Conservation (phyloP, 2,888 invertebrate genomes). For the Gymnoscelis rufifasciata region DNA sequence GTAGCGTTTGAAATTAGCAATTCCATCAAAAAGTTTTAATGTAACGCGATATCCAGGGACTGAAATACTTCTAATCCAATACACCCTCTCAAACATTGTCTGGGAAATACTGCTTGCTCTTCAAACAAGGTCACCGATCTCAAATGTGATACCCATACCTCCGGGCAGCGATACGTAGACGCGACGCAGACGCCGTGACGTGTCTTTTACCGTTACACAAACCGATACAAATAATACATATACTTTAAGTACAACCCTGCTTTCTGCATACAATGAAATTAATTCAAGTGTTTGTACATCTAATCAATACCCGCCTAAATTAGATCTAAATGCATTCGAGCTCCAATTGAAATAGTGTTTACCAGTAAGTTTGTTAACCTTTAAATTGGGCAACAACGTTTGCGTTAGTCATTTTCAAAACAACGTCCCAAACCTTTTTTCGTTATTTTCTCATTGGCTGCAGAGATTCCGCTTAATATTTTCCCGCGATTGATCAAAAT, state of each 20-base stretch:
- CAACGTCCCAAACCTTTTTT: not conserved
- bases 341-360: conserved; percentile 4
- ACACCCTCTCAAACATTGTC: conserved; percentile 3
- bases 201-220: conserved; percentile 46
- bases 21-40: not conserved
- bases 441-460: not conserved
- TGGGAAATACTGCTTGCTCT: conserved; percentile 20
- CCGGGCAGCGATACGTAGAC: conserved; percentile 48
- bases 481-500: conserved; percentile 1
- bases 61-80: conserved; percentile 2
- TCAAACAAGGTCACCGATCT: conserved; percentile 42
- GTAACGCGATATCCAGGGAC: conserved; percentile 20
- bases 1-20: not conserved
- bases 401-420: conserved; percentile 2
- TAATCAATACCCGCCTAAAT: conserved; percentile 6
- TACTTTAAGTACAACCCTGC: conserved; percentile 5
- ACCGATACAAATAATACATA: conserved; percentile 33
- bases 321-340: conserved; percentile 4
- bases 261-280: conserved; percentile 6
- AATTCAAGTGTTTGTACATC: conserved; percentile 6
- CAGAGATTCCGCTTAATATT: not conserved
- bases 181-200: conserved; percentile 44
- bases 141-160: conserved; percentile 36
- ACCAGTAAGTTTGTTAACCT: not conserved
- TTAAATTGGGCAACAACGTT: conserved; percentile 1